Base-by-base conservation (phyloP, 2,888 invertebrate genomes). In the Pegoplata infirma region DNA sequence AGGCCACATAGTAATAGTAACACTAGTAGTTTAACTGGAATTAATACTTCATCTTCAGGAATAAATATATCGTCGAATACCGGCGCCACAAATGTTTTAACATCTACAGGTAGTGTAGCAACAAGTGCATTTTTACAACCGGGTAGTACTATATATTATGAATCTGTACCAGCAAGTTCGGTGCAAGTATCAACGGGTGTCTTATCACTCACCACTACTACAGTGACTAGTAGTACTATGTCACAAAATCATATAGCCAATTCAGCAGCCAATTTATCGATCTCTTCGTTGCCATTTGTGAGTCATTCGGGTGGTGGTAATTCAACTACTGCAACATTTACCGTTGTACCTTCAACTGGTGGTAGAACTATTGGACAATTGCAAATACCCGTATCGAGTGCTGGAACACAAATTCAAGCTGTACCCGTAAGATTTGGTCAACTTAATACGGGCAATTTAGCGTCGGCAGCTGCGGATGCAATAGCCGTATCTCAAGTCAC, bases 121-220 rank as follows among this genome's bases (percentile, higher is more conserved):
- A 67, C 66, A 0, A 82, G 84, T 17, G 82, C 87, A 0, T 88
- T 87, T 71, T 78, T 88, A 51, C 86, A 88, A 2, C 83, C 86
- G 0, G 87, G 88, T 28, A 86, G 88, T 40, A 88, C 90, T 1
- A 89, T 90, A 25, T 90, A 89, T 75, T 90, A 90, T 75, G 90
- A 90, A 80, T 89, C 89, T 0, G 87, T 89, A 69, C 88, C 89
- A 2, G 88, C 88, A 2, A 85, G 83, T 47, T 85, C 86, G 5
- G 85, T 86, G 4, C 84, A 86, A 46, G 86, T 88, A 0, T 88
- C 88, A 0, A 88, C 89, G 0, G 89, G 89, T 3, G 89, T 89
- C 0, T 82, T 89, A 0, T 89, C 89, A 0, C 76, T 89, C n/a
- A 87, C 88, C 25, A 89, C 89, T 3, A 88, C 89, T 7, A 88